Evolutionary conservation across 2,113 vertebrate species (phyloP).

Genomic region (Pterophyllum scalare): DNA sequence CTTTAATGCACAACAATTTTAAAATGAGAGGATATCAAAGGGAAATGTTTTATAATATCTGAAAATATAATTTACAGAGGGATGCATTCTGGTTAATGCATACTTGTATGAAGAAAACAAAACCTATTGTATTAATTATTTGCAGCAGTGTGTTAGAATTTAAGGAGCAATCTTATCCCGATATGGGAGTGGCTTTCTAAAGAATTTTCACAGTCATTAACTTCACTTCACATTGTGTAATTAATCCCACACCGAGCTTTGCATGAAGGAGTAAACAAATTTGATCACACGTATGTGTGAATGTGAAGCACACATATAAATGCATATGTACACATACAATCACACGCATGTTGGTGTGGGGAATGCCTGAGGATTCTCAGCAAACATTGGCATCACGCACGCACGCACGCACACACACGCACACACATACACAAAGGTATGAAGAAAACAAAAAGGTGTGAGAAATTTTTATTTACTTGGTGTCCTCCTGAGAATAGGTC

Average conservation of each 20-base stretch:
- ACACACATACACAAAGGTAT: too few species aligned
- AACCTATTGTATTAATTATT: neutral
- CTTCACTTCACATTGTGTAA: slow-evolving; percentile 20
- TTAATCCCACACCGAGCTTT: slow-evolving; percentile 37
- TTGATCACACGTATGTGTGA: neutral
- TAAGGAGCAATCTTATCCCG: slow-evolving; percentile 9
- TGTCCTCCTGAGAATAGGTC: neutral
- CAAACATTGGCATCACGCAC: neutral
- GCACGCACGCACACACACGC: neutral
- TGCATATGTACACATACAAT: neutral
- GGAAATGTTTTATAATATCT: neutral
- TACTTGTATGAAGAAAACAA: neutral
- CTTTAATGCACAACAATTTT: neutral
- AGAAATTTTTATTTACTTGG: neutral
- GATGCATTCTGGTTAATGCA: neutral
- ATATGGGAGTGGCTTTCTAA: slow-evolving; percentile 17
- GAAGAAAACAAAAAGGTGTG: neutral
- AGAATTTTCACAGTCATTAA: slow-evolving; percentile 31
- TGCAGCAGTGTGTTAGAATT: slow-evolving; percentile 7
- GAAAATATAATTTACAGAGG: neutral
- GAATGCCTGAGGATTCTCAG: neutral
- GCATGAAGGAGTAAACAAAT: slow-evolving; percentile 16
- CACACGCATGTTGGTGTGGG: neutral
- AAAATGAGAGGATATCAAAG: neutral
- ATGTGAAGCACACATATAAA: neutral